A percentile compares a stretch with the other conserved stretches of the same genome.
phyloP scores from a whole-genome alignment of 2,113 vertebrate species.

The Melanocharis versteri region DNA sequence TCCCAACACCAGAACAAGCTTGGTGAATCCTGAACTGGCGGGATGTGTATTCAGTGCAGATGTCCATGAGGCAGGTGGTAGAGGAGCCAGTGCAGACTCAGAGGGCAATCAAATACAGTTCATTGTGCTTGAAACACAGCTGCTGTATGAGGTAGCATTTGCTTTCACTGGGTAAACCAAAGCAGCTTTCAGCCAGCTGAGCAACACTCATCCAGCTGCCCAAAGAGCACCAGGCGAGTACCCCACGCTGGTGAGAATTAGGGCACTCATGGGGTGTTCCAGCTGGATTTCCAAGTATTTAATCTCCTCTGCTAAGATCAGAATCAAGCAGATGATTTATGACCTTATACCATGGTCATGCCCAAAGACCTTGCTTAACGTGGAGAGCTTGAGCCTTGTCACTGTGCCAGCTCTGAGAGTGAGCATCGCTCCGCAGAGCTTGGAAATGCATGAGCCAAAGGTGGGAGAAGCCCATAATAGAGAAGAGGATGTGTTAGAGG shows the following conservation, averaged over 20 bases:
- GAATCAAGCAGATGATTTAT: not conserved
- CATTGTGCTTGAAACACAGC: not conserved
- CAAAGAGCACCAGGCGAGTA: accelerated
- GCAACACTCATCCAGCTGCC: not conserved
- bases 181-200: not conserved
- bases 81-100: not conserved
- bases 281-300: not conserved
- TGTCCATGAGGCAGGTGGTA: not conserved
- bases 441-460: not conserved
- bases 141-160: not conserved
- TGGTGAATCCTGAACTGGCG: accelerated
- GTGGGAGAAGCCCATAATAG: not conserved
- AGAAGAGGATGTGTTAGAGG: not conserved
- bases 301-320: not conserved
- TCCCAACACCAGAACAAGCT: not conserved
- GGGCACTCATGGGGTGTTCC: not conserved
- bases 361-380: not conserved
- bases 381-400: not conserved
- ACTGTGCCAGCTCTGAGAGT: not conserved
- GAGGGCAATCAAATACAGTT: not conserved
- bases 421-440: not conserved
- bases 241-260: not conserved
- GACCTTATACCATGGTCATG: no score
- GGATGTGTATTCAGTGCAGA: not conserved
- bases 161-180: not conserved